Evolutionary conservation across 2,888 invertebrate genomes (phyloP).

Genomic region (Phorcus lineatus): DNA sequence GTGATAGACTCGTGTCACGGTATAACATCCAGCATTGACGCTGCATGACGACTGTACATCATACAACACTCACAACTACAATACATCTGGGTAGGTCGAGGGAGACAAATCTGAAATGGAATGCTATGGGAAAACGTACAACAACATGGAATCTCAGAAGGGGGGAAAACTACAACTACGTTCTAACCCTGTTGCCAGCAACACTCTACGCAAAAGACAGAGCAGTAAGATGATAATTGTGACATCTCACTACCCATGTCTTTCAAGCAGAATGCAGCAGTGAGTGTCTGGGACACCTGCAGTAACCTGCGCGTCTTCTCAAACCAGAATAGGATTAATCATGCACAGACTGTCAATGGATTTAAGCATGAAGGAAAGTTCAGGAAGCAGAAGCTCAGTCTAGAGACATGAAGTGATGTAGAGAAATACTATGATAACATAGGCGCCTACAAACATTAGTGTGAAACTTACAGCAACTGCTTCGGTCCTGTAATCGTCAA

Average conservation of each 20-base stretch:
- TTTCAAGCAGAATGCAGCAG: constrained; percentile 82
- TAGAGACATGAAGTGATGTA: no score
- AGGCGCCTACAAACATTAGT: neutral
- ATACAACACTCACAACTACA: constrained; percentile 17
- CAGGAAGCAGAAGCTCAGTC: no score
- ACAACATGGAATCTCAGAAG: neutral
- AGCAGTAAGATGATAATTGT: constrained; percentile 89
- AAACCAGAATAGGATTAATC: no score
- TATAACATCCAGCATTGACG: constrained; percentile 91
- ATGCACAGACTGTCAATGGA: no score
- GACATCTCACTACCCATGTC: constrained; percentile 99
- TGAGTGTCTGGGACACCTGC: neutral
- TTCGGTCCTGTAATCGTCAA: constrained; percentile 78
- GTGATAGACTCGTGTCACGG: constrained; percentile 82
- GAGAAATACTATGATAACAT: no score
- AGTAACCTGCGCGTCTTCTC: no score
- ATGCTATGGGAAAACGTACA: neutral
- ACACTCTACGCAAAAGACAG: constrained; percentile 90
- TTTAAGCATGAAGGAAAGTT: no score
- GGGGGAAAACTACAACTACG: no score
- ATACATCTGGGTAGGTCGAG: neutral
- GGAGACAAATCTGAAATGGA: neutral
- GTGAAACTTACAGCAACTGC: constrained; percentile 73
- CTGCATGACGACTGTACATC: constrained; percentile 64
- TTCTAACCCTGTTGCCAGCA: neutral